Evolutionary conservation across 2,888 invertebrate species (phyloP), one percentile per base, ranked within the genome.

Genomic region (Archips crataeganus): DNA sequence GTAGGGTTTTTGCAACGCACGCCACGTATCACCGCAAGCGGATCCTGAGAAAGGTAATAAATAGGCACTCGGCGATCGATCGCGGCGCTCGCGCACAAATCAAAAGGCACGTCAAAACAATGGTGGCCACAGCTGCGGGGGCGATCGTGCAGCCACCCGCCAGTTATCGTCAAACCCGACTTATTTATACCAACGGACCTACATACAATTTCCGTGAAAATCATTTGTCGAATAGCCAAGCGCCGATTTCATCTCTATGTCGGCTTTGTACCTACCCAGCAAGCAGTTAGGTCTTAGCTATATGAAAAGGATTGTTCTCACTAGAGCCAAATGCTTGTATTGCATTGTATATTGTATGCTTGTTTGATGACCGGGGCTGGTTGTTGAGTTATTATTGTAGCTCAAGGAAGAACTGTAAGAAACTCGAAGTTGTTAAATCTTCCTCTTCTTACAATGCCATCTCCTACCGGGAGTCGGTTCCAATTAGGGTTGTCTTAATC

Each of bases 91-190:
- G 90, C 88, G 90, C 91, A 90, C 90, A 92, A 92, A 92, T 92
- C 92, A 91, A 88, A 88, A 84, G 87, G 84, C 84, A 88, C 88
- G 91, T 91, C 90, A 89, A 88, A 90, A 88, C 90, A 89, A 89
- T 90, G 87, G 87, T 86, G 86, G 84, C 81, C 79, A 84, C 84
- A 84, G 88, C 89, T 91, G 90, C 89, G 88, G 90, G 88, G 90
- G 90, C 89, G 88, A 88, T 90, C 89, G 90, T 91, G 88, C 86
- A 85, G 82, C 87, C 84, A 84, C 85, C 87, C 88, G 86, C 82
- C 85, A 88, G 83, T 87, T 87, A 87, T 85, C 85, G 84, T 86
- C 84, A 80, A 82, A 84, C 81, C 83, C 80, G 81, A 83, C 82
- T 84, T 83, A 81, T 80, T 79, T 81, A 80, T 82, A 78, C 79